Conservation (phyloP, 2,888 invertebrate species). For the Cotesia congregata region DNA sequence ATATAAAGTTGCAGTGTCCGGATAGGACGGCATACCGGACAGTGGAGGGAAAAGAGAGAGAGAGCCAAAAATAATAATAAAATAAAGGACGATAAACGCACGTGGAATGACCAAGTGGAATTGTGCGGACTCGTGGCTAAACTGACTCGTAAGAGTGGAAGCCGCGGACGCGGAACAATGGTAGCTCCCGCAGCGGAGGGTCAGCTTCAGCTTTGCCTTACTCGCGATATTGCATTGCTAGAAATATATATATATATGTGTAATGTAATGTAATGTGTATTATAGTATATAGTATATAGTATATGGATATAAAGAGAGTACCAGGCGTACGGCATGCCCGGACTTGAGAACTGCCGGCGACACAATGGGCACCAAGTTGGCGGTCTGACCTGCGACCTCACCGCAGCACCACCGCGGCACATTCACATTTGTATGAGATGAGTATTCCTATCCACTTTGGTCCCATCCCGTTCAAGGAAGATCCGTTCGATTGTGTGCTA, state of each 20-base stretch:
- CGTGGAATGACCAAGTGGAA: conserved; percentile 42
- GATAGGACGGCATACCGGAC: neutral
- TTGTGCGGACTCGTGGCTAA: conserved; percentile 50
- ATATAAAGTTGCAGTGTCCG: conserved; percentile 19
- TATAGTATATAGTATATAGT: neutral
- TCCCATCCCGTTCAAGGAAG: conserved; percentile 37
- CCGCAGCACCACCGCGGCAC: conserved; percentile 43
- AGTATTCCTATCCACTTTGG: conserved; percentile 45
- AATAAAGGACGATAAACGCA: conserved; percentile 34
- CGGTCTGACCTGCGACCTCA: conserved; percentile 68
- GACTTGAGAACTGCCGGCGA: conserved; percentile 63
- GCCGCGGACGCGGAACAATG: conserved; percentile 66
- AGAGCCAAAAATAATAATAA: conserved; percentile 21
- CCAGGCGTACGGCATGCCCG: conserved; percentile 28
- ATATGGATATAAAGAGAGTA: conserved; percentile 15
- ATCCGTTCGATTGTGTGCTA: conserved; percentile 70
- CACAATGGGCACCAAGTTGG: conserved; percentile 69
- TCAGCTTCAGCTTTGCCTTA: conserved; percentile 24
- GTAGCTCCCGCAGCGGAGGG: conserved; percentile 45
- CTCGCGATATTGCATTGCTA: conserved; percentile 21
- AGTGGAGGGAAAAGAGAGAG: conserved; percentile 4
- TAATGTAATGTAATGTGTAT: neutral
- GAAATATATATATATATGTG: conserved; percentile 4
- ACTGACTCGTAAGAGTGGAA: conserved; percentile 67
- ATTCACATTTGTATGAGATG: conserved; percentile 59